Evolutionary conservation across 2,113 vertebrate genomes (phyloP), one percentile per base, ranked within the genome.

Genomic region (Platysternon megacephalum): DNA sequence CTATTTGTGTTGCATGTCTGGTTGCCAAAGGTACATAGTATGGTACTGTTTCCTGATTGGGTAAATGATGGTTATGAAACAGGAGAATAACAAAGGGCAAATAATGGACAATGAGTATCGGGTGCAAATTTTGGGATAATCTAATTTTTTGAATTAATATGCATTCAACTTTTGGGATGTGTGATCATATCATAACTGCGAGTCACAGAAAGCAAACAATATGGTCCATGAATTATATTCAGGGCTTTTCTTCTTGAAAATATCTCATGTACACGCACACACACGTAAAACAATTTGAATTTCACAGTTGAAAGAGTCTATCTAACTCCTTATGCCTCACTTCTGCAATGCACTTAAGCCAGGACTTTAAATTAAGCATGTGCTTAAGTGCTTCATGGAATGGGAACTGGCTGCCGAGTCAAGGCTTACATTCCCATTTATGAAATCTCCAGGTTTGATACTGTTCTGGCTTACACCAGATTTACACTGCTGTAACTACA

Each of bases 31-130:
- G 11, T 84, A 78, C 3, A 2, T 29, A 1, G 93, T 51, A 46
- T 80, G 94, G 90, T 4, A 79, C 48, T 76, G 58, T n/a, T 91
- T 22, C 89, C 94, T 95, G 61, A 78, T 79, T 95, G 16, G 3
- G 49, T 46, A 88, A 86, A 52, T 86, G 48, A 92, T 84, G 86
- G 84, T 74, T 92, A 80, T 92, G 42, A 79, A 87, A 84, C 24
- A 85, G 17, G 90, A 91, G 58, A 90, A 79, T 68, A 87, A 85
- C 8, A 93, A 90, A 88, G 44, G 85, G 11, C 65, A 21, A 8
- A 48, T 74, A 78, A 56, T 12, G 8, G 12, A 17, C 81, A 88
- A 82, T 4, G 1, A n/a, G 19, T 19, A 11, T 52, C 46, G 55
- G 52, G 85, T 94, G 5, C 39, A 80, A 55, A 49, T 89, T 93